Conservation (phyloP, 2,888 invertebrate genomes). For the Iselma pallidipennis region DNA sequence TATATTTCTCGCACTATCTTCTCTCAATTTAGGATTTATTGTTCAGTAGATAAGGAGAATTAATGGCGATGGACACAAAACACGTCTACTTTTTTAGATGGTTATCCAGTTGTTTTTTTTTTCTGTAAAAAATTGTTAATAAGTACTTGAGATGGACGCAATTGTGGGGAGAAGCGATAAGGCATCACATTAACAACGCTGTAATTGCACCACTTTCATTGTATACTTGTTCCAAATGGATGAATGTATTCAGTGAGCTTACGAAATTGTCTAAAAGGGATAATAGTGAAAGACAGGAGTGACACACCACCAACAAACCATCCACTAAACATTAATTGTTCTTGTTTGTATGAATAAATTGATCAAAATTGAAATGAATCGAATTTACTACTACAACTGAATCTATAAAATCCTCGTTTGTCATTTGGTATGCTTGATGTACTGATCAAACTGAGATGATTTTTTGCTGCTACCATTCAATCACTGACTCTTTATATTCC, state of each 20-base stretch:
- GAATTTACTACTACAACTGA: constrained; percentile 6
- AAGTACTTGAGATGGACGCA: constrained; percentile 22
- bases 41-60: constrained; percentile 43
- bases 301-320: too few relatives aligned
- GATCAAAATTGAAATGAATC: neutral
- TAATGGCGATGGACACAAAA: constrained; percentile 25
- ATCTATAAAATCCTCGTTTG: constrained; percentile 36
- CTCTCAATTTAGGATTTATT: constrained; percentile 50
- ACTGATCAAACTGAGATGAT: constrained; percentile 42
- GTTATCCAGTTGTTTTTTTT: constrained; percentile 16
- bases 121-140: constrained; percentile 12
- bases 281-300: neutral
- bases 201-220: constrained; percentile 10
- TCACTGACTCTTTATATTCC: constrained; percentile 41
- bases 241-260: neutral
- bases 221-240: neutral
- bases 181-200: constrained; percentile 14
- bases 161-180: constrained; percentile 11
- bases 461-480: constrained; percentile 41
- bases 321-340: neutral
- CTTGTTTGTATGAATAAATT: neutral
- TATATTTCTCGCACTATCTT: constrained; percentile 48
- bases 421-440: constrained; percentile 23
- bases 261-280: neutral
- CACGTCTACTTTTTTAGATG: constrained; percentile 20